Percentiles rank a stretch among this genome's conserved stretches.
Evolutionary conservation across 2,888 invertebrate species (phyloP).

Genomic region (Pollenia griseotomentosa): DNA sequence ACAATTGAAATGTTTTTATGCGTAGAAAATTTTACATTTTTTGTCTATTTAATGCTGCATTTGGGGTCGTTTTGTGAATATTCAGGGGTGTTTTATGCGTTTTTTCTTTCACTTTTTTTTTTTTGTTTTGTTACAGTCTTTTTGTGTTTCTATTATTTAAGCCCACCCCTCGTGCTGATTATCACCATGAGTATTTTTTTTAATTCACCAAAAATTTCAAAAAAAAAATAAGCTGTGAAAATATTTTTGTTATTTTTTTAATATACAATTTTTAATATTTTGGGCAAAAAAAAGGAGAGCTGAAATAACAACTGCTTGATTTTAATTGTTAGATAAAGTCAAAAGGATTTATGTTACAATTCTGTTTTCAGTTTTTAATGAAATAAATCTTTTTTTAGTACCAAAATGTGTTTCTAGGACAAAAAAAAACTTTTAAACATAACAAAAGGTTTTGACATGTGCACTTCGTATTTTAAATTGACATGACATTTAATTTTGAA

Average conservation of each 20-base stretch:
- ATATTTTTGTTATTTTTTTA: slow-evolving; percentile 72
- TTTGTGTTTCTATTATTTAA: slow-evolving; percentile 78
- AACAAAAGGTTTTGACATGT: slow-evolving; percentile 55
- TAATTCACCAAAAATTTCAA: not conserved
- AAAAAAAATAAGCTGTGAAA: slow-evolving; percentile 71
- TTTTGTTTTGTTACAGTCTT: slow-evolving; percentile 8
- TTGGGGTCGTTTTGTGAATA: slow-evolving; percentile 56
- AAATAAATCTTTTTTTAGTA: slow-evolving; percentile 57
- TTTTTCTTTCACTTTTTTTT: slow-evolving; percentile 18
- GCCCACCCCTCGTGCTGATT: slow-evolving; percentile 80
- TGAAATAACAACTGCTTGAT: slow-evolving; percentile 79
- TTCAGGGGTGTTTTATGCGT: slow-evolving; percentile 78
- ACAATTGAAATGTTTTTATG: slow-evolving; percentile 83
- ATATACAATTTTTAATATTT: slow-evolving; percentile 63
- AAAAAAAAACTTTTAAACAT: slow-evolving; percentile 3
- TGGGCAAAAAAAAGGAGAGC: slow-evolving; percentile 73
- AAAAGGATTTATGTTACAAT: slow-evolving; percentile 78
- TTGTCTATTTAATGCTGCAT: slow-evolving; percentile 49
- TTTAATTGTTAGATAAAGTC: slow-evolving; percentile 83
- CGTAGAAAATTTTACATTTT: slow-evolving; percentile 75
- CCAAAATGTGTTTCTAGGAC: slow-evolving; percentile 6
- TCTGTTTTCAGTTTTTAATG: slow-evolving; percentile 59
- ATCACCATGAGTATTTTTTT: slow-evolving; percentile 68
- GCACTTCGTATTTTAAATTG: slow-evolving; percentile 54
- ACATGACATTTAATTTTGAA: slow-evolving; percentile 40